These are phyloP conservation scores for Aegotheles bennettii DNA, from an alignment of 2,113 vertebrate species.

Conservation along the genomic window DNA sequence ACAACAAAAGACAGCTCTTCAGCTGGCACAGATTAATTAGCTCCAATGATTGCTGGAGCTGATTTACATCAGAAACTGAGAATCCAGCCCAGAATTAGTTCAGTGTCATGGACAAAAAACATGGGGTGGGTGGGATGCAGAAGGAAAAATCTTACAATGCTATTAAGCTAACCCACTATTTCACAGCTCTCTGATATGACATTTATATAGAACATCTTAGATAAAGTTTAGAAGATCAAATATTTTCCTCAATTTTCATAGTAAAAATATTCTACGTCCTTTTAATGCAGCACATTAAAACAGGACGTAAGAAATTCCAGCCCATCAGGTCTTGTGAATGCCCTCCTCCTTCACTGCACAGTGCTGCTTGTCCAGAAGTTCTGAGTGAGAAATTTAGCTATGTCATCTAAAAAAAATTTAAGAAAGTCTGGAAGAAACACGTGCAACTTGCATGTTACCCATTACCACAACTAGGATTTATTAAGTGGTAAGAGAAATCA, in stretches of 20 bases:
- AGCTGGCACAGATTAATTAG: conserved; percentile 15
- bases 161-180: not conserved
- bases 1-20: conserved; percentile 36
- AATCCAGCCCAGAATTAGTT: conserved; percentile 4
- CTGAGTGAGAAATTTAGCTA: conserved; percentile 11
- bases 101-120: not conserved
- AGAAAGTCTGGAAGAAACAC: not conserved
- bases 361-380: not conserved
- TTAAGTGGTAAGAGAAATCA: not conserved
- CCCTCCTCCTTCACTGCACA: not conserved
- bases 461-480: not conserved
- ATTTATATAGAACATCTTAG: not conserved
- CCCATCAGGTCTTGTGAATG: not conserved
- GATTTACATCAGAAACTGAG: conserved; percentile 28
- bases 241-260: not conserved
- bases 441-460: not conserved
- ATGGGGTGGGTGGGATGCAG: not conserved
- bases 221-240: conserved; percentile 11
- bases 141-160: not conserved
- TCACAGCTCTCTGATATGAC: not conserved
- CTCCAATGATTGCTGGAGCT: not conserved
- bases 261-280: conserved; percentile 6
- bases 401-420: not conserved
- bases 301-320: conserved; percentile 7
- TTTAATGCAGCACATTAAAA: conserved; percentile 19